phyloP scores from a whole-genome alignment of 2,797 vertebrate species.

The Nannoperca australis region DNA sequence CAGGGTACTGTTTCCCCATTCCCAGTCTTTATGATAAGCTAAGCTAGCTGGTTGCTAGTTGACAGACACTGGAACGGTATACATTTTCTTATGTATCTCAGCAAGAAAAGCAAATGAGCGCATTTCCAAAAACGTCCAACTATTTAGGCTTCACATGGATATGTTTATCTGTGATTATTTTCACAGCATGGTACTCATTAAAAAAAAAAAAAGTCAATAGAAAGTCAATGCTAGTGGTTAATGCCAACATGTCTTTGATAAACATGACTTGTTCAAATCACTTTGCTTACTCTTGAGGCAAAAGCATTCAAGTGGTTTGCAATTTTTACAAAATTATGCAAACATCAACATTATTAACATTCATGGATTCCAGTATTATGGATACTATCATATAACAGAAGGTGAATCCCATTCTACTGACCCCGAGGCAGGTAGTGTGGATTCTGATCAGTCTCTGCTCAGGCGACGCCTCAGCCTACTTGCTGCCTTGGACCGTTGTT shows the following conservation, averaged over 20 bases:
- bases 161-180: slow-evolving; percentile 29
- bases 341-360: slow-evolving; percentile 61
- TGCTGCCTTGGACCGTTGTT: slow-evolving; percentile 48
- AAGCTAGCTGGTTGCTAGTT: not conserved
- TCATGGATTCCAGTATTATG: slow-evolving; percentile 57
- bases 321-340: slow-evolving; percentile 42
- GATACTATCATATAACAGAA: slow-evolving; percentile 34
- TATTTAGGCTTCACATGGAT: slow-evolving; percentile 14
- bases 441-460: slow-evolving; percentile 70
- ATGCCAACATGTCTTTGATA: slow-evolving; percentile 48
- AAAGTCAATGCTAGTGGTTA: slow-evolving; percentile 23
- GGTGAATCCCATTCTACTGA: slow-evolving; percentile 48
- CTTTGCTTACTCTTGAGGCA: slow-evolving; percentile 29
- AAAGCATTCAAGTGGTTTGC: slow-evolving; percentile 48
- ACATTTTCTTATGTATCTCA: not conserved
- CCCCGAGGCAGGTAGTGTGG: slow-evolving; percentile 57
- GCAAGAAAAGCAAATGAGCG: not conserved
- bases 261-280: slow-evolving; percentile 60
- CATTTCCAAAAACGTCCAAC: not conserved
- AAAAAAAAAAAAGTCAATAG: not conserved
- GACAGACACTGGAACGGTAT: not conserved
- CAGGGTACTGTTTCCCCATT: not conserved
- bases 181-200: slow-evolving; percentile 18
- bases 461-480: slow-evolving; percentile 58
- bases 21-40: not conserved